A percentile compares a stretch with the other conserved stretches of the same genome.
These are phyloP conservation scores for Platycnemis pennipes DNA, from an alignment of 2,888 invertebrate species.

Conservation along the genomic window DNA sequence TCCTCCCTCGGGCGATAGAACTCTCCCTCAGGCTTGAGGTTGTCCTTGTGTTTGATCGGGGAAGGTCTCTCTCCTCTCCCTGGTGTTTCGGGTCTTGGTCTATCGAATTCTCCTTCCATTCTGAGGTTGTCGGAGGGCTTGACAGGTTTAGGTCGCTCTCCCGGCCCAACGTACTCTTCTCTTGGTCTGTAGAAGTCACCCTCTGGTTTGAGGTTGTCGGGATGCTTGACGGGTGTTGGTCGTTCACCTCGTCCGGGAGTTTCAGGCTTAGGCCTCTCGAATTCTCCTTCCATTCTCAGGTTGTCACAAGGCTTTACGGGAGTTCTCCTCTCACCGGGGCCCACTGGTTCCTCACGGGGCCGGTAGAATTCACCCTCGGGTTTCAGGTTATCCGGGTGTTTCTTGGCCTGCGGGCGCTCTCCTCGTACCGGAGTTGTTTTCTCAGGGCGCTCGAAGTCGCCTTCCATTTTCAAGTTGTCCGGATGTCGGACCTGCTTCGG, in stretches of 20 bases:
- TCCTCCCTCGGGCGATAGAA: constrained; percentile 77
- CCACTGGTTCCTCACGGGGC: background rate
- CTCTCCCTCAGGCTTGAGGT: constrained; percentile 78
- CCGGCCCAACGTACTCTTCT: constrained; percentile 77
- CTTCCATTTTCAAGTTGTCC: constrained; percentile 79
- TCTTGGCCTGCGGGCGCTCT: constrained; percentile 77
- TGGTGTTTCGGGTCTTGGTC: constrained; percentile 77
- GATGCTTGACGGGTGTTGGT: constrained; percentile 71
- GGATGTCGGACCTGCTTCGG: constrained; percentile 78
- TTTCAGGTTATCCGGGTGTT: constrained; percentile 82
- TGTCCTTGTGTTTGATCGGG: constrained; percentile 77
- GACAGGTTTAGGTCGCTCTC: constrained; percentile 72
- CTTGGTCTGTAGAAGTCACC: constrained; percentile 82
- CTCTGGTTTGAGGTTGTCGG: constrained; percentile 79
- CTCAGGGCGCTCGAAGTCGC: constrained; percentile 76
- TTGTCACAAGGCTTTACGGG: constrained; percentile 71
- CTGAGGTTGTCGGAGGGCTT: constrained; percentile 76
- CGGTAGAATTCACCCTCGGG: constrained; percentile 80
- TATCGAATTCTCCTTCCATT: constrained; percentile 84
- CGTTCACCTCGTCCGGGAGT: constrained; percentile 70
- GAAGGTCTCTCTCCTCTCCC: constrained; percentile 69
- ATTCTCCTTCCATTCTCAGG: constrained; percentile 74
- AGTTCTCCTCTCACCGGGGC: constrained; percentile 72
- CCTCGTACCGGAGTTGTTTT: constrained; percentile 76
- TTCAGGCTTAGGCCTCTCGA: constrained; percentile 70